Evolutionary conservation across 2,888 invertebrate genomes (phyloP).

Genomic region (Fissipunctia ypsillon): DNA sequence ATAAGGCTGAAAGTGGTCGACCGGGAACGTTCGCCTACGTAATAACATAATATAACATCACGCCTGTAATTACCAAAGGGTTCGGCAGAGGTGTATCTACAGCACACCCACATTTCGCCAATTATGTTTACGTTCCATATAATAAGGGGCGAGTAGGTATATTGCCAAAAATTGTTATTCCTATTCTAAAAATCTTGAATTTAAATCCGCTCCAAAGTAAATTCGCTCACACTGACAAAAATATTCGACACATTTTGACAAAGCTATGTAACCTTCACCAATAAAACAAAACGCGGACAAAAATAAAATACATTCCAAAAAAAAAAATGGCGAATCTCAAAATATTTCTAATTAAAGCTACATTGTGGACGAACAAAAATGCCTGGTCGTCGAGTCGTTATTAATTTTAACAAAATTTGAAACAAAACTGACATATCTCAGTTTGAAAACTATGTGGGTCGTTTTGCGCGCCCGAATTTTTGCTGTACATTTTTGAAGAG

Average conservation of each 20-base stretch:
- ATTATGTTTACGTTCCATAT: no score
- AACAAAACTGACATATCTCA: conserved; percentile 88
- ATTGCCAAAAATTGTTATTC: no score
- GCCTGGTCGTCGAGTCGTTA: conserved; percentile 78
- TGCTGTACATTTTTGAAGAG: conserved; percentile 78
- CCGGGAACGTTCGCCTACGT: no score
- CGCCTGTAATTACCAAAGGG: no score
- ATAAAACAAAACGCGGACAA: conserved; percentile 56
- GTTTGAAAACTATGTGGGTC: conserved; percentile 85
- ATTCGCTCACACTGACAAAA: conserved; percentile 11
- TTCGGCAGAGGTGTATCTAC: no score
- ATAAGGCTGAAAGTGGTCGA: no score
- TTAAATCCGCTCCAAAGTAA: background rate
- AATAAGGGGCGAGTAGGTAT: no score
- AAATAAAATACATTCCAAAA: conserved; percentile 44
- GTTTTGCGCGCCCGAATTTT: conserved; percentile 84
- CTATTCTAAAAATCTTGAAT: background rate
- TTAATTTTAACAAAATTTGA: conserved; percentile 88
- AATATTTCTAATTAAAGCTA: conserved; percentile 88
- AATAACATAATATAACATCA: no score
- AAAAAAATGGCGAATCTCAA: conserved; percentile 78
- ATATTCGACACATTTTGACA: conserved; percentile 47
- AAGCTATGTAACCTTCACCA: conserved; percentile 57
- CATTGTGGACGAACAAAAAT: conserved; percentile 79
- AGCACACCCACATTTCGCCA: no score